Evolutionary conservation across 1,140 invertebrate genomes (phyloP).

Genomic region (Babylonia areolata): DNA sequence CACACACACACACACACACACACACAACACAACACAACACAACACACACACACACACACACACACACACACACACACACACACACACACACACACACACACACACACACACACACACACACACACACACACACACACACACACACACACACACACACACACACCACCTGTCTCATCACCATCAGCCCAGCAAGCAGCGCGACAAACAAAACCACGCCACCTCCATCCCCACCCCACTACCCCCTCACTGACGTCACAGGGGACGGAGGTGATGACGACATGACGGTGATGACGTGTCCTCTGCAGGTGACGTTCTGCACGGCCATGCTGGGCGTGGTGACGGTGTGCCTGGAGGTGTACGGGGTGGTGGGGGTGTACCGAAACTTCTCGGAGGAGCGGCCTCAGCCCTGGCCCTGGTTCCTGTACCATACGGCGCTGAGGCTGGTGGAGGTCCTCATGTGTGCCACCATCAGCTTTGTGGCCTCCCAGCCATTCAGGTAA

Average conservation of each 20-base stretch:
- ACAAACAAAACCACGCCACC: too few relatives aligned
- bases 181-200: too few relatives aligned
- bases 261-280: neutral
- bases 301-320: conserved; percentile 87
- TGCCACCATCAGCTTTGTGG: conserved; percentile 87
- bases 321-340: conserved; percentile 88
- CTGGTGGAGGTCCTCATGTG: conserved; percentile 90
- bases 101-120: neutral
- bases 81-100: neutral
- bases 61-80: too few relatives aligned
- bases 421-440: conserved; percentile 89
- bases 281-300: neutral
- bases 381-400: conserved; percentile 71
- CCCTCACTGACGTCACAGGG: neutral
- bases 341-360: conserved; percentile 88
- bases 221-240: too few relatives aligned
- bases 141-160: too few relatives aligned
- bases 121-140: too few relatives aligned
- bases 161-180: too few relatives aligned
- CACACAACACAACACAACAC: neutral
- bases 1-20: too few relatives aligned
- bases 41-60: too few relatives aligned
- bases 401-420: conserved; percentile 90
- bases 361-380: conserved; percentile 84
- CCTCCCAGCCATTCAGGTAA: conserved; percentile 78